These are phyloP conservation scores for Rhea pennata DNA, from an alignment of 2,113 vertebrate genomes.

Conservation along the genomic window DNA sequence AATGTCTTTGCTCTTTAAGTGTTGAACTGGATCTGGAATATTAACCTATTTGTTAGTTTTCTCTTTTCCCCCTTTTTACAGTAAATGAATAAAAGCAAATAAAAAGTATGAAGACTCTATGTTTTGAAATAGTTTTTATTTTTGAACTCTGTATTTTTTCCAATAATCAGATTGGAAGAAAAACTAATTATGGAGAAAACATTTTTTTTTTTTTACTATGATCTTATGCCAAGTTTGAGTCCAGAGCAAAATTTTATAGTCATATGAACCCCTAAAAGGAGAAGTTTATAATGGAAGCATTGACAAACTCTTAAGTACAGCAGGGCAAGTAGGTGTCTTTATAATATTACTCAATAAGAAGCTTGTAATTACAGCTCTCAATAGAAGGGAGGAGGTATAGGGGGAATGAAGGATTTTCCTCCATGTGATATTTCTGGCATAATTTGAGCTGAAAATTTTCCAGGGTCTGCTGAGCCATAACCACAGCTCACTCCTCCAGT, in stretches of 20 bases:
- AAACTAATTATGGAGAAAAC: background rate
- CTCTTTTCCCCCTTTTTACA: background rate
- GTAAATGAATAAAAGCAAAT: background rate
- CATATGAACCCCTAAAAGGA: background rate
- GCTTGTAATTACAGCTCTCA: constrained; percentile 15
- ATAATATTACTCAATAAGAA: constrained; percentile 32
- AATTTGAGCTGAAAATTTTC: constrained; percentile 47
- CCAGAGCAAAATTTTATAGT: constrained; percentile 26
- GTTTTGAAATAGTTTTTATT: background rate
- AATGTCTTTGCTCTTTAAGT: constrained; percentile 13
- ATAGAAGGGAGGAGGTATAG: background rate
- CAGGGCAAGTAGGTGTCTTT: constrained; percentile 30
- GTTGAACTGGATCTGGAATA: background rate
- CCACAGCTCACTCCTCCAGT: constrained; percentile 21
- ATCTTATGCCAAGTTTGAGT: constrained; percentile 41
- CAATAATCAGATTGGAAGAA: constrained; percentile 2
- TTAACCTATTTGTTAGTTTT: background rate
- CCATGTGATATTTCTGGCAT: constrained; percentile 51
- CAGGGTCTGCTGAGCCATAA: constrained; percentile 25
- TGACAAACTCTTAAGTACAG: constrained; percentile 35
- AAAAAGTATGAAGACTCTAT: background rate
- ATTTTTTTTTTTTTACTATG: background rate
- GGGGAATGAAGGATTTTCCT: constrained; percentile 12
- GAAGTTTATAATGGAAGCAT: constrained; percentile 49
- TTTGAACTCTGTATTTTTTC: background rate